Base-by-base conservation (phyloP, 2,888 invertebrate species). In the Tupiocoris notatus region DNA sequence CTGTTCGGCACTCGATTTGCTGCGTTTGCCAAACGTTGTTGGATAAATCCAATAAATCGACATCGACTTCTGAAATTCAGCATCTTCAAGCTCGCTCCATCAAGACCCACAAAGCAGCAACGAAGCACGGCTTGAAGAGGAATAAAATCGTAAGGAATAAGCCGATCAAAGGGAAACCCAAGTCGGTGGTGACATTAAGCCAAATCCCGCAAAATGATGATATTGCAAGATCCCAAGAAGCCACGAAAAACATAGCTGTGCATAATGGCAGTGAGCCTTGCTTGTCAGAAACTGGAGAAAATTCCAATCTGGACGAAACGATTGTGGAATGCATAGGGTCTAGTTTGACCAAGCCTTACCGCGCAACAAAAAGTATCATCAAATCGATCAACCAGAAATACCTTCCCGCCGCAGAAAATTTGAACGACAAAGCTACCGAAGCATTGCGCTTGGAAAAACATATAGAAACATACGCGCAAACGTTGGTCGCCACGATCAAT, bases 181-280 rank as follows among this genome's bases (percentile, higher is more conserved):
- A n/a, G n/a, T n/a, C n/a, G n/a, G n/a, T n/a, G n/a, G n/a, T n/a
- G n/a, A n/a, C n/a, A n/a, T n/a, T n/a, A n/a, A n/a, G n/a, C n/a
- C n/a, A n/a, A n/a, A n/a, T n/a, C n/a, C n/a, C n/a, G n/a, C n/a
- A n/a, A n/a, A n/a, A n/a, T n/a, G n/a, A 24, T 18, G 23, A 18
- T 17, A 63, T 24, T 21, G 23, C n/a, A 17, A 63, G 63, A n/a
- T 63, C 63, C 6, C n/a, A 63, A 63, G 63, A 63, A 63, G 63
- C 63, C 12, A n/a, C 25, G 9, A 63, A 22, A 16, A 25, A 63
- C 25, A 2, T 63, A 25, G 23, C 23, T 63, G 63, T 23, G 25
- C 63, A 63, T 63, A 17, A 12, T 12, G 63, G 23, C 1, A 25
- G 25, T 6, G 25, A 24, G 22, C 23, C n/a, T n/a, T 23, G 25